Evolutionary conservation across 2,797 vertebrate species (phyloP), one percentile per base, ranked within the genome.

Genomic region (Trematomus bernacchii): DNA sequence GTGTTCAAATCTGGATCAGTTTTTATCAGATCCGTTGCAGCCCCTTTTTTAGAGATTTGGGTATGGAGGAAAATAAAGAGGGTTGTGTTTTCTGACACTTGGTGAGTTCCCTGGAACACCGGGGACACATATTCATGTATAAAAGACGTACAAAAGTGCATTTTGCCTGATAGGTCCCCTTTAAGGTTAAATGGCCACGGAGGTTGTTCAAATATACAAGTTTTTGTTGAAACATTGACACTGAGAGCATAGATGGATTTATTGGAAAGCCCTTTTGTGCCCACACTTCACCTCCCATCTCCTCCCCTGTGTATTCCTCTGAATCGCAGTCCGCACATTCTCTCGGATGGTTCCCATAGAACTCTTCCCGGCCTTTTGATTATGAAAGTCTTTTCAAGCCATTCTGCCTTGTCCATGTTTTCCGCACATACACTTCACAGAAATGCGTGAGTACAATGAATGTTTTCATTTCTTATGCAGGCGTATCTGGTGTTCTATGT

Each of bases 201-300:
- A 19, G 19, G 66, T 13, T 19, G 16, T 76, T 54, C 2, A 73
- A 66, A 53, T 66, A 7, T 37, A n/a, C 23, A 51, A 2, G 16
- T 37, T 59, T 59, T 51, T 68, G 30, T 44, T 8, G 3, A 71
- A 15, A 57, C 63, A 55, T 14, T 33, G 50, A 52, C 30, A 70
- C 19, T 55, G 19, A 51, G 60, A 67, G 66, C 62, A 19, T 10
- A 11, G 27, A 44, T 62, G 66, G 37, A 57, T 78, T 68, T 65
- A 37, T 47, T 30, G 33, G 52, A 74, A 64, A 64, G 9, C n/a
- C 47, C 44, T 74, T 76, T n/a, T 27, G 14, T 77, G 52, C 19
- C 21, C 4, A 30, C 47, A 67, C 52, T 27, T 80, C 47, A 18
- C 46, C 62, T 42, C 37, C 54, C n/a, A 55, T 23, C 54, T 71